Evolutionary conservation across 2,113 vertebrate species (phyloP).

Genomic region (Oryzias curvinotus): DNA sequence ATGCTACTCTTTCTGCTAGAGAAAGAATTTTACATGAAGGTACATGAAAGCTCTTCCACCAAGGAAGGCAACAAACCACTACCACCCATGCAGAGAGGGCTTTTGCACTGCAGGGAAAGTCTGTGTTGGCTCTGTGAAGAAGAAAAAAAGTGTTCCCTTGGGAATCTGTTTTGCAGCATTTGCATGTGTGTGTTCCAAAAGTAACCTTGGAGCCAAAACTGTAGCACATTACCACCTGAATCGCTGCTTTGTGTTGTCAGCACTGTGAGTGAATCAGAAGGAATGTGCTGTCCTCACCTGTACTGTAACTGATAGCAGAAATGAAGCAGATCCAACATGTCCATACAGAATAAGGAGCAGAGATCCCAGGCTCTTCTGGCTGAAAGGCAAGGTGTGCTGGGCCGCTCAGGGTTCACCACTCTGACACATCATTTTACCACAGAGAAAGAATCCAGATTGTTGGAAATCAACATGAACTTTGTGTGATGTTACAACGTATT

Average conservation of each 20-base stretch:
- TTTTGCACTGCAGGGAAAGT: constrained; percentile 34
- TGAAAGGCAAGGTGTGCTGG: constrained; percentile 48
- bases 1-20: background rate
- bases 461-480: constrained; percentile 27
- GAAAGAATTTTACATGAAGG: constrained; percentile 3
- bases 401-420: constrained; percentile 42
- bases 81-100: constrained; percentile 23
- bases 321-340: constrained; percentile 44
- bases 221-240: constrained; percentile 49
- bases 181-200: constrained; percentile 53
- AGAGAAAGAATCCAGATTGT: constrained; percentile 43
- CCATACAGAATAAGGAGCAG: constrained; percentile 26
- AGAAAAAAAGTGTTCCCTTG: constrained; percentile 45
- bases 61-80: constrained; percentile 28
- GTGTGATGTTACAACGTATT: constrained; percentile 3
- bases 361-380: constrained; percentile 42
- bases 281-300: constrained; percentile 64
- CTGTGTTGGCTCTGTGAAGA: constrained; percentile 41
- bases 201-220: constrained; percentile 20
- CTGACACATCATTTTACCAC: constrained; percentile 38
- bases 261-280: constrained; percentile 48
- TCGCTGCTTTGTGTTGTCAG: constrained; percentile 46
- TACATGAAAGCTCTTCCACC: constrained; percentile 20
- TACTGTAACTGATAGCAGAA: constrained; percentile 52
- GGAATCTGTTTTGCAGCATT: constrained; percentile 39